Conservation (phyloP, 1,140 invertebrate genomes). For the Papilio helenus region DNA sequence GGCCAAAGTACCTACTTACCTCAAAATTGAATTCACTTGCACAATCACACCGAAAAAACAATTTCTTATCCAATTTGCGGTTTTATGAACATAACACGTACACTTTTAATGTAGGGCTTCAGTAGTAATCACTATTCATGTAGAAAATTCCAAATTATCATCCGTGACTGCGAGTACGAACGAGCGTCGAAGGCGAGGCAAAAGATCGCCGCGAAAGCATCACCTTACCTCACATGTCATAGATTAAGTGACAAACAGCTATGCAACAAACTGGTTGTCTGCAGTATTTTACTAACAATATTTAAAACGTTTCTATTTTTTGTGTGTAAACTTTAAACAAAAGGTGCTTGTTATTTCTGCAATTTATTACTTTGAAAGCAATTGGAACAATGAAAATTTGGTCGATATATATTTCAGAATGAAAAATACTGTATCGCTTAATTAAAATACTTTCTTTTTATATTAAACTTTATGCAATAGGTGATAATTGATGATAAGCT, state of each 20-base stretch:
- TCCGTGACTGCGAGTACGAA: conserved; percentile 78
- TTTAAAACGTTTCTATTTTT: neutral
- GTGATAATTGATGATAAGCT: neutral
- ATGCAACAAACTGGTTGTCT: conserved; percentile 8
- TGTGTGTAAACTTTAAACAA: neutral
- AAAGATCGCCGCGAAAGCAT: conserved; percentile 76
- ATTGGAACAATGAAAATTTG: neutral
- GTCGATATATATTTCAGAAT: neutral
- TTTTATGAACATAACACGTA: conserved; percentile 61
- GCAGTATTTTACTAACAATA: neutral
- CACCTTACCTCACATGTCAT: conserved; percentile 70
- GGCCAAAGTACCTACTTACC: conserved; percentile 48
- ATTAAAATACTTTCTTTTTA: neutral
- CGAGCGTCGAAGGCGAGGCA: conserved; percentile 75
- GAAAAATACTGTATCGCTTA: neutral
- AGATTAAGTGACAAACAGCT: conserved; percentile 52
- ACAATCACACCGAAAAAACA: conserved; percentile 58
- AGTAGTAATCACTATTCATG: conserved; percentile 71
- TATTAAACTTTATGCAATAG: neutral
- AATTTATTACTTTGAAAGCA: neutral
- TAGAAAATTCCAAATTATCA: conserved; percentile 71
- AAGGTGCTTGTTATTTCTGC: neutral
- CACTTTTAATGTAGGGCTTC: conserved; percentile 55
- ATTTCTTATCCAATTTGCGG: conserved; percentile 52
- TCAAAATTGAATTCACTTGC: conserved; percentile 53